Evolutionary conservation across 2,888 invertebrate genomes (phyloP).

Genomic region (Odontocolon sp.): DNA sequence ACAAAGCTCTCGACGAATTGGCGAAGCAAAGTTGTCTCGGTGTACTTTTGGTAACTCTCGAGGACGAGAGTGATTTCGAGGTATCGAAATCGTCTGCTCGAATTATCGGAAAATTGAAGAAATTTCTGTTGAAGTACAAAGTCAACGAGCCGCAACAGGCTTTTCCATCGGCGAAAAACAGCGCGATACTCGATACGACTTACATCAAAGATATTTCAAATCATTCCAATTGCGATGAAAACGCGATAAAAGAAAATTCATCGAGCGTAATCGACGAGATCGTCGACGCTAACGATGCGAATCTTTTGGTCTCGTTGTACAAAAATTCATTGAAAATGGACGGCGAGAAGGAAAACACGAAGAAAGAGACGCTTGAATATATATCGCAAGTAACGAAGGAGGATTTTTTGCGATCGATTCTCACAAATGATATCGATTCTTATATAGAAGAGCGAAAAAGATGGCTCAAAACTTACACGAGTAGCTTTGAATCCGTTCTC

Average conservation of each 20-base stretch:
- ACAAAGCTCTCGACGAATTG: constrained; percentile 86
- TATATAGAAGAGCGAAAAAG: constrained; percentile 84
- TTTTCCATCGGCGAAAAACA: constrained; percentile 68
- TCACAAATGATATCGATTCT: constrained; percentile 84
- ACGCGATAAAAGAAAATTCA: constrained; percentile 69
- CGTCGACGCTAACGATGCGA: constrained; percentile 84
- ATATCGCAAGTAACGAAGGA: constrained; percentile 81
- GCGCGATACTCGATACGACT: constrained; percentile 70
- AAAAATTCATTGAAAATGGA: constrained; percentile 81
- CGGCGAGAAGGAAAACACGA: constrained; percentile 71
- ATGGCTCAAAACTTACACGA: constrained; percentile 87
- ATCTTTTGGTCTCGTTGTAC: constrained; percentile 85
- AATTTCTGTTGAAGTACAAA: constrained; percentile 81
- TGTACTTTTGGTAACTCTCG: constrained; percentile 84
- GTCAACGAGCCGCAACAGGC: constrained; percentile 68
- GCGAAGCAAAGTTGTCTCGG: constrained; percentile 87
- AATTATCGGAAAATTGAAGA: constrained; percentile 82
- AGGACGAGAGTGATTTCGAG: constrained; percentile 87
- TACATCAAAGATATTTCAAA: constrained; percentile 66
- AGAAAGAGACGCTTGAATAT: constrained; percentile 76
- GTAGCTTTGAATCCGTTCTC: constrained; percentile 86
- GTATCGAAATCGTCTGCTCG: constrained; percentile 85
- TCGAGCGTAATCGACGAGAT: constrained; percentile 86
- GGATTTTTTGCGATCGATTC: constrained; percentile 84
- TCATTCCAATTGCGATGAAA: constrained; percentile 66